These are phyloP conservation scores for Crotalus tigris DNA, from an alignment of 2,113 vertebrate species.

Conservation along the genomic window DNA sequence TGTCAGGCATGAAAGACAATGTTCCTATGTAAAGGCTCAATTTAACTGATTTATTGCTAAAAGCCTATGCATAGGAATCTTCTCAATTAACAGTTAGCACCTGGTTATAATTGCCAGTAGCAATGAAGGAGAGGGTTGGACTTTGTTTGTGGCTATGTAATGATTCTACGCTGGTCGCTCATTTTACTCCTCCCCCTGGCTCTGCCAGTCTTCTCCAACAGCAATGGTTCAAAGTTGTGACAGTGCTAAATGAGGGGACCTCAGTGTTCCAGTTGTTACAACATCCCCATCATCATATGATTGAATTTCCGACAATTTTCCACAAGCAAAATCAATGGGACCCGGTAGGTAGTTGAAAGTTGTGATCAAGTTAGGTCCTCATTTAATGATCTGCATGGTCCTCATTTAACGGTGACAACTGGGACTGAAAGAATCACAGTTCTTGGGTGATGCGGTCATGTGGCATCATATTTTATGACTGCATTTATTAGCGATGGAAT, in stretches of 20 bases:
- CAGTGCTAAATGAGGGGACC: background rate
- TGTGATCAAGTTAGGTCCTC: background rate
- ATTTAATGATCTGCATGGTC: background rate
- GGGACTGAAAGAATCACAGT: background rate
- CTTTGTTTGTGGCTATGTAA: background rate
- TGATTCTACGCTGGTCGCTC: background rate
- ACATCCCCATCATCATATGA: no score
- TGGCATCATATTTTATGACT: background rate
- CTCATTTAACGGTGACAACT: background rate
- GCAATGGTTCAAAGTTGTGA: background rate
- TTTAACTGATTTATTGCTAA: background rate
- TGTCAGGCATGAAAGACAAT: background rate
- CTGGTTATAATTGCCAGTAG: background rate
- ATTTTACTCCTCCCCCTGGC: background rate
- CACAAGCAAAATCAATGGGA: background rate
- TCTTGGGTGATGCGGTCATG: background rate
- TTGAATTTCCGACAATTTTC: no score
- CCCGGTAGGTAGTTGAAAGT: background rate
- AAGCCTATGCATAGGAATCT: background rate
- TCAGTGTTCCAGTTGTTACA: background rate
- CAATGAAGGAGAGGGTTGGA: background rate
- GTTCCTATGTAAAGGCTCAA: background rate
- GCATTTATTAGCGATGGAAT: background rate
- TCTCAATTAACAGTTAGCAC: background rate
- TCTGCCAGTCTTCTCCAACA: background rate